Evolutionary conservation across 2,113 vertebrate genomes (phyloP), one percentile per base, ranked within the genome.

Genomic region (Lasiurus borealis): DNA sequence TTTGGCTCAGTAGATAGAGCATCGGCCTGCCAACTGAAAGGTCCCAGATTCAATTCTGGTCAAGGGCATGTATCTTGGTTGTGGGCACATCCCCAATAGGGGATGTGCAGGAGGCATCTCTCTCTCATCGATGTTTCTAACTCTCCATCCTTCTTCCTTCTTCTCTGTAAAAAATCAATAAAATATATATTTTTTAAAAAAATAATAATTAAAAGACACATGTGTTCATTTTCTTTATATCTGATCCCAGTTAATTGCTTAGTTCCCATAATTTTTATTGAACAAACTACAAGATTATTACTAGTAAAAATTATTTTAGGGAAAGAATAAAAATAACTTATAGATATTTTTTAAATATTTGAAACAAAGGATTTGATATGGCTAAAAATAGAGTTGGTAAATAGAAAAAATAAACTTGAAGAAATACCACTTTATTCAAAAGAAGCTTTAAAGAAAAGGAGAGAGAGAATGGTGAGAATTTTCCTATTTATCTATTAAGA

Each of bases 151-250:
- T 40, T 40, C n/a, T n/a, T n/a, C n/a, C n/a, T n/a, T n/a, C 40
- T 40, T 40, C 40, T 40, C 40, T 40, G 40, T 40, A 40, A 40
- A 40, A 40, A 40, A 40, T 40, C 40, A 40, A 40, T 40, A 40
- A 40, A 40, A 40, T 40, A 40, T 40, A 40, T n/a, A n/a, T n/a
- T n/a, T n/a, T 40, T 40, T 40, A 40, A 40, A n/a, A n/a, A n/a
- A 40, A 40, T 40, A 40, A 40, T 40, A 40, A 40, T 40, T 40
- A 40, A 90, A 97, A 52, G 14, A 2, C 8, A 59, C 2, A 44
- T 90, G 2, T 86, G 11, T 36, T 68, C 13, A 72, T 76, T 95
- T 86, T 92, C 62, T 88, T 93, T 85, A 89, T 62, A 90, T 92
- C 29, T 90, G 29, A 13, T 62, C 59, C 12, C 31, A 52, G 25